phyloP scores from a whole-genome alignment of 2,797 vertebrate genomes.

The Australoheros facetus region DNA sequence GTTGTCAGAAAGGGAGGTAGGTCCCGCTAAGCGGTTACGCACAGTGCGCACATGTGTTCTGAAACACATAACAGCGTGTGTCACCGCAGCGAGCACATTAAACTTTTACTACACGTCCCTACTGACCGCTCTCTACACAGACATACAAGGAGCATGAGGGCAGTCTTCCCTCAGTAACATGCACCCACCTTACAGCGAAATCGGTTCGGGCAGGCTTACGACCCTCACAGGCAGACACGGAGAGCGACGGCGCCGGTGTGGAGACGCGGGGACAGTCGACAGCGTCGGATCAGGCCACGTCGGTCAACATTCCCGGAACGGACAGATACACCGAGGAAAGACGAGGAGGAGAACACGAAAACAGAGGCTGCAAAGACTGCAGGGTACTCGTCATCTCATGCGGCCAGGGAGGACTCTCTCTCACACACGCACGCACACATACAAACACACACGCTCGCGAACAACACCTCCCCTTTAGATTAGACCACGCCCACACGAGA shows the following conservation, averaged over 20 bases:
- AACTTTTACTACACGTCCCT: conserved; percentile 53
- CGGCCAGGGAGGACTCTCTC: conserved; percentile 54
- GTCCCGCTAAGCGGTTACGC: conserved; percentile 24
- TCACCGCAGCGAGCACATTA: conserved; percentile 33
- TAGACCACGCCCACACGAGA: conserved; percentile 59
- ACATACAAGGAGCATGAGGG: not conserved
- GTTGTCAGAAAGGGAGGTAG: not conserved
- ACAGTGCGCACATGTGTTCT: conserved; percentile 47
- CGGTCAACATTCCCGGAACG: conserved; percentile 69
- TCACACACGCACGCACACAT: not conserved
- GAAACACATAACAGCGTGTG: conserved; percentile 32
- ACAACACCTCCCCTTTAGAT: conserved; percentile 57
- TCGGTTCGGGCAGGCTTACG: conserved; percentile 5
- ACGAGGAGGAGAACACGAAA: conserved; percentile 37
- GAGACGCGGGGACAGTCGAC: conserved; percentile 39
- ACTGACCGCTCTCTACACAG: not conserved
- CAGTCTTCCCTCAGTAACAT: conserved; percentile 10
- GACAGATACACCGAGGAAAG: conserved; percentile 42
- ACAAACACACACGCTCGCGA: conserved; percentile 29
- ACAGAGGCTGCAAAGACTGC: conserved; percentile 63
- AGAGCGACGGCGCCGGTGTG: conserved; percentile 3
- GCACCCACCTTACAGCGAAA: conserved; percentile 65
- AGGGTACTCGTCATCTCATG: conserved; percentile 70
- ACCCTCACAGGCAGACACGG: conserved; percentile 15
- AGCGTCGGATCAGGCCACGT: conserved; percentile 59